Evolutionary conservation across 2,113 vertebrate genomes (phyloP).

Genomic region (Entomyzon cyanotis): DNA sequence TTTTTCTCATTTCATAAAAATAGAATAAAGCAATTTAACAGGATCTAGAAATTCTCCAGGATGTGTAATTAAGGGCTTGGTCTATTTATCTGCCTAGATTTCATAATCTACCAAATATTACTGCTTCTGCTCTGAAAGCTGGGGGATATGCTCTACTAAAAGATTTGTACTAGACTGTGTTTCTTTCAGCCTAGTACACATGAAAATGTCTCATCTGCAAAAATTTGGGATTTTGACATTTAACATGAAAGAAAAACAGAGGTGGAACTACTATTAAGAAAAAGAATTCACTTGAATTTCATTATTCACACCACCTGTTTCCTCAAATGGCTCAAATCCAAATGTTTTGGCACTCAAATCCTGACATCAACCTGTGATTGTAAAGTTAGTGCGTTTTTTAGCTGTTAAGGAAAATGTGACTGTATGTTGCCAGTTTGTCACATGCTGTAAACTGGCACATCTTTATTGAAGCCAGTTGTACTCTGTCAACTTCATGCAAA

Average conservation of each 20-base stretch:
- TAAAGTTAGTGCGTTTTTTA: background rate
- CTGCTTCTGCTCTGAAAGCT: background rate
- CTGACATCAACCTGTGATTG: background rate
- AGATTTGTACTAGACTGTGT: background rate
- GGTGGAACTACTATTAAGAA: background rate
- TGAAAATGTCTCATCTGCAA: background rate
- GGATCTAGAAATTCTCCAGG: background rate
- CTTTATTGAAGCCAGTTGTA: background rate
- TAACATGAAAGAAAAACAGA: background rate
- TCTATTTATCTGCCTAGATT: background rate
- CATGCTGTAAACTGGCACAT: background rate
- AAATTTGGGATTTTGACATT: background rate
- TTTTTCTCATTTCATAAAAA: conserved; percentile 7
- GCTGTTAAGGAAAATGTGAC: background rate
- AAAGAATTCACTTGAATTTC: background rate
- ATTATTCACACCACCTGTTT: background rate
- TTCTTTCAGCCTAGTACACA: background rate
- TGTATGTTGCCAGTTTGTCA: background rate
- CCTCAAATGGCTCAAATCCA: background rate
- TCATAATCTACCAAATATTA: background rate
- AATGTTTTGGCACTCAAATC: background rate
- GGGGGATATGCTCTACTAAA: background rate
- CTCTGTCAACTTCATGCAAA: background rate
- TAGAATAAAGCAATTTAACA: background rate
- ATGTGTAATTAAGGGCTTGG: background rate